A percentile compares a stretch with the other conserved stretches of the same genome.
These are phyloP conservation scores for Cephalopterus ornatus DNA, from an alignment of 2,113 vertebrate genomes.

Conservation along the genomic window DNA sequence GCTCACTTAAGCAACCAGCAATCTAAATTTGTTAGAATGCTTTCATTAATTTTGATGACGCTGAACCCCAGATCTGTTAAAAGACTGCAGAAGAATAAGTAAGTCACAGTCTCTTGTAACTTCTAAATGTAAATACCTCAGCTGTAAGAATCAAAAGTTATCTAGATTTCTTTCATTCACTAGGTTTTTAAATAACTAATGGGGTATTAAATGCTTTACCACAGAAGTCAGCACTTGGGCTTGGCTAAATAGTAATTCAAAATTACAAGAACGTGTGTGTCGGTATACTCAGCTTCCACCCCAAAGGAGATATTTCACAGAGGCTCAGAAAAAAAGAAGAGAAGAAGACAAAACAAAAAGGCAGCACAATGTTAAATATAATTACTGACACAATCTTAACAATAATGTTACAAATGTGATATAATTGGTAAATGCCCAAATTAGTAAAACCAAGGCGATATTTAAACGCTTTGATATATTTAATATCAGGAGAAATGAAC, in stretches of 20 bases:
- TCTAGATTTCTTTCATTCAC: constrained; percentile 29
- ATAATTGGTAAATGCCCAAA: constrained; percentile 69
- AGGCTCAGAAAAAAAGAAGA: not conserved
- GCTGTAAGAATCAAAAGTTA: constrained; percentile 26
- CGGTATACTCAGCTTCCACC: not conserved
- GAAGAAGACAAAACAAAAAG: not conserved
- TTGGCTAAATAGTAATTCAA: constrained; percentile 39
- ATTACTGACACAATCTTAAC: constrained; percentile 53
- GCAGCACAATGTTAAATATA: constrained; percentile 17
- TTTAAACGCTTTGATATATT: constrained; percentile 67
- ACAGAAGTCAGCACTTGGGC: not conserved
- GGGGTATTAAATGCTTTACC: constrained; percentile 9
- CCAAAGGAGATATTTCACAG: constrained; percentile 18
- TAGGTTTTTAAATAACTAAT: constrained; percentile 55
- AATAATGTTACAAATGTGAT: constrained; percentile 37
- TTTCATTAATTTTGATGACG: constrained; percentile 44
- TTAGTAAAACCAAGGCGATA: constrained; percentile 57
- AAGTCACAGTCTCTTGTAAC: not conserved
- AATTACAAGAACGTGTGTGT: not conserved
- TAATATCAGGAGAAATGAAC: constrained; percentile 69
- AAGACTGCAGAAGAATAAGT: constrained; percentile 19
- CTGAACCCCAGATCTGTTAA: constrained; percentile 28
- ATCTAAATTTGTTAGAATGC: constrained; percentile 27
- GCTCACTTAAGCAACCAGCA: constrained; percentile 38
- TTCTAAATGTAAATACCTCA: constrained; percentile 42